These are phyloP conservation scores for Drosophila formosana DNA, from an alignment of 2,888 invertebrate species.

Conservation along the genomic window DNA sequence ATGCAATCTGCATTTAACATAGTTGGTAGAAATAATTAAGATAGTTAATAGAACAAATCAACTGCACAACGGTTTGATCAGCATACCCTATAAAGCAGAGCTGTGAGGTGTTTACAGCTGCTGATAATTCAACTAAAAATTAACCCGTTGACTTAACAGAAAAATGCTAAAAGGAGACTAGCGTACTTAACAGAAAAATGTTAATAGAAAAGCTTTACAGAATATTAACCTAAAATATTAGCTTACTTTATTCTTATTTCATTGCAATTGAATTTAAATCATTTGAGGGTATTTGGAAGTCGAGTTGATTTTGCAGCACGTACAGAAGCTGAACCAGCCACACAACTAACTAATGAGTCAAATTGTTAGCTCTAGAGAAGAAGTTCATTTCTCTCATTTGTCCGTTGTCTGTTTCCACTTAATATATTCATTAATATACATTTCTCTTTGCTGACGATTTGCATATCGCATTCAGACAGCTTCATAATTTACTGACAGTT, in stretches of 20 bases:
- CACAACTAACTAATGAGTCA: slow-evolving; percentile 17
- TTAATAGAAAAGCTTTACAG: not conserved
- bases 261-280: too few species aligned
- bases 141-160: not conserved
- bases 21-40: slow-evolving; percentile 12
- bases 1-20: slow-evolving; percentile 19
- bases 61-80: slow-evolving; percentile 39
- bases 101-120: not conserved
- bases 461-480: slow-evolving; percentile 60
- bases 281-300: slow-evolving; percentile 4
- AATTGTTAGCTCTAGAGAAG: slow-evolving; percentile 19
- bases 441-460: slow-evolving; percentile 65
- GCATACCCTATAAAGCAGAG: slow-evolving; percentile 2
- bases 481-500: slow-evolving; percentile 45
- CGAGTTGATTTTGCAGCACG: not conserved
- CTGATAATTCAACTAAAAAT: not conserved
- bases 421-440: slow-evolving; percentile 69
- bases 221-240: not conserved
- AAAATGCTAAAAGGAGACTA: not conserved
- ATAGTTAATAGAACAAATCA: slow-evolving; percentile 28
- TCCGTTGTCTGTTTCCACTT: slow-evolving; percentile 26
- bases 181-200: not conserved
- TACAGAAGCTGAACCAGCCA: slow-evolving; percentile 3
- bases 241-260: too few species aligned
- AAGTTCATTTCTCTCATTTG: slow-evolving; percentile 32